These are phyloP conservation scores for Pygoscelis adeliae DNA, from an alignment of 2,113 vertebrate species.

Conservation along the genomic window DNA sequence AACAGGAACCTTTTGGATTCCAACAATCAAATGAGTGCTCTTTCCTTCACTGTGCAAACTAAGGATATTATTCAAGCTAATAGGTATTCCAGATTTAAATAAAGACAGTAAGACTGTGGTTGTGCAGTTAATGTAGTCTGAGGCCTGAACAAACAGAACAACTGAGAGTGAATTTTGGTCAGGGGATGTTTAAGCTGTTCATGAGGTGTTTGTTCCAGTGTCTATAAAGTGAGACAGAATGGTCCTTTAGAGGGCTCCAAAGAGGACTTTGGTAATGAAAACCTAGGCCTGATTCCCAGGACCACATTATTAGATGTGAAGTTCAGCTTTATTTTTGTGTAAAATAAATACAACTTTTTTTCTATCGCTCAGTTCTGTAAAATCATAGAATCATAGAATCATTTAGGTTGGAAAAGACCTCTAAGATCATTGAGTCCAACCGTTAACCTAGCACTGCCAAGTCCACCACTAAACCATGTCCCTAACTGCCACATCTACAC, in stretches of 20 bases:
- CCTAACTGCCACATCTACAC: fast-evolving
- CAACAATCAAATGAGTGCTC: background rate
- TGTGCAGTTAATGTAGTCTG: background rate
- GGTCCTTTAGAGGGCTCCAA: background rate
- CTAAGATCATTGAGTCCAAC: background rate
- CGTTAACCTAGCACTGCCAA: background rate
- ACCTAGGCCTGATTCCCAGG: background rate
- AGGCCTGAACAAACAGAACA: background rate
- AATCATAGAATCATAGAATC: background rate
- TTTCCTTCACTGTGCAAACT: background rate
- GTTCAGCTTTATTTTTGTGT: background rate
- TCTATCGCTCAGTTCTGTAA: background rate
- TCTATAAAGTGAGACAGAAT: background rate
- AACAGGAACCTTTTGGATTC: background rate
- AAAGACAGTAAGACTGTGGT: background rate
- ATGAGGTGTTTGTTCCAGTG: background rate
- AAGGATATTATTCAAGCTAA: background rate
- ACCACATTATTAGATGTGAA: background rate
- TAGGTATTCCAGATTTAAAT: background rate
- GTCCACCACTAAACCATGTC: background rate
- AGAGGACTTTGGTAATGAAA: background rate
- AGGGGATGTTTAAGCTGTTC: background rate
- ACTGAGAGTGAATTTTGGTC: background rate
- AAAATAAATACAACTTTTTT: background rate
- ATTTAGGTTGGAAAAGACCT: background rate